Evolutionary conservation across 2,888 invertebrate genomes (phyloP), one percentile per base, ranked within the genome.

Genomic region (Andrena fulva): DNA sequence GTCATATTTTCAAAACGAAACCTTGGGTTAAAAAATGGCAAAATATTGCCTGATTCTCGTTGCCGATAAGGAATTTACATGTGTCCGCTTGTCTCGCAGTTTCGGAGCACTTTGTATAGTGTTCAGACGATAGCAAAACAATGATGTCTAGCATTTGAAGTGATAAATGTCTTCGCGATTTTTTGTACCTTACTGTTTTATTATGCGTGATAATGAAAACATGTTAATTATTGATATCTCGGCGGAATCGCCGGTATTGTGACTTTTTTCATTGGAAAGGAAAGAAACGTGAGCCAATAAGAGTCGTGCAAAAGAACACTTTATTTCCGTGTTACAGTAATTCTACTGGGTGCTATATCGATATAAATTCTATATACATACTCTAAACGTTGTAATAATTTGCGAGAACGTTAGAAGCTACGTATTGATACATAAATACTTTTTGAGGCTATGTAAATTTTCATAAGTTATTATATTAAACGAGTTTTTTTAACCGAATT

Each of bases 391-490:
- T 83, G 59, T 73, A 82, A 73, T 82, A 68, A 82, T 77, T 77
- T 82, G 42, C 73, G 56, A 52, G 52, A 64, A 24, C 54, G 33
- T 69, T 72, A 56, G 64, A 82, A 35, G 63, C 63, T 76, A 60
- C 56, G 27, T 67, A 69, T 69, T 68, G 50, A 68, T 72, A 62
- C 29, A 64, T 35, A 66, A 81, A 35, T 10, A 50, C 67, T 59
- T 20, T 62, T 74, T 70, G 83, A 77, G 73, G 77, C 69, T 76
- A 87, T 80, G 77, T 82, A 85, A 75, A 85, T 73, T 76, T 87
- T 76, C 77, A 35, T 85, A 78, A 87, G 59, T 75, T 78, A 78
- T 85, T 85, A 77, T 77, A 86, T 81, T 72, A 82, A 85, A 78
- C 50, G 29, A 67, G 63, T 71, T 73, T 60, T 60, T 67, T 77